Conservation (phyloP, 2,113 vertebrate species). For the Actenoides hombroni region DNA sequence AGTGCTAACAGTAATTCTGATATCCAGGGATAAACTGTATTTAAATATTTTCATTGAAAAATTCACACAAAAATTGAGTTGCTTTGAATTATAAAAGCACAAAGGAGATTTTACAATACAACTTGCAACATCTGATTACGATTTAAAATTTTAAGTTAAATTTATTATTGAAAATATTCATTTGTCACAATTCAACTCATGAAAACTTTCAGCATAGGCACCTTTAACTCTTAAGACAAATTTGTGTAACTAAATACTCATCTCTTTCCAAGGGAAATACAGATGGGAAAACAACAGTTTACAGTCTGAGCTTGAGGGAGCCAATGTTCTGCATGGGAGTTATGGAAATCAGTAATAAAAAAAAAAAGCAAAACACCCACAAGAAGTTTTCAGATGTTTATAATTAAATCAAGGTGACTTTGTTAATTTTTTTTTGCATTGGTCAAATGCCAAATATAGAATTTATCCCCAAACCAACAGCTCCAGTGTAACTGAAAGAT, state of each 20-base stretch:
- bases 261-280: background rate
- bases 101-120: background rate
- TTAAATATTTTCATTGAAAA: background rate
- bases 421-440: background rate
- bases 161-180: background rate
- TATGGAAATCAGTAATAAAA: background rate
- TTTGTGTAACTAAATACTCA: background rate
- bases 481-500: background rate
- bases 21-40: background rate
- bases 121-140: background rate
- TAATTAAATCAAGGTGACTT: background rate
- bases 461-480: background rate
- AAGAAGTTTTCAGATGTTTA: background rate
- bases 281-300: background rate
- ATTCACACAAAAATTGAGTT: background rate
- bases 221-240: background rate
- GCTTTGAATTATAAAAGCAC: background rate
- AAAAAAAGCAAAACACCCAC: background rate
- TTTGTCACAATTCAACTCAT: background rate
- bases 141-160: background rate
- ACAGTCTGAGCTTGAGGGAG: background rate
- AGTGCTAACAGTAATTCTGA: background rate
- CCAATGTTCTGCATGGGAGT: accelerated
- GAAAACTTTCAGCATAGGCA: background rate
- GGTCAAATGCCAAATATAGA: background rate